A percentile compares a stretch with the other conserved stretches of the same genome.
phyloP scores from a whole-genome alignment of 2,888 invertebrate species.

The Tinea trinotella region DNA sequence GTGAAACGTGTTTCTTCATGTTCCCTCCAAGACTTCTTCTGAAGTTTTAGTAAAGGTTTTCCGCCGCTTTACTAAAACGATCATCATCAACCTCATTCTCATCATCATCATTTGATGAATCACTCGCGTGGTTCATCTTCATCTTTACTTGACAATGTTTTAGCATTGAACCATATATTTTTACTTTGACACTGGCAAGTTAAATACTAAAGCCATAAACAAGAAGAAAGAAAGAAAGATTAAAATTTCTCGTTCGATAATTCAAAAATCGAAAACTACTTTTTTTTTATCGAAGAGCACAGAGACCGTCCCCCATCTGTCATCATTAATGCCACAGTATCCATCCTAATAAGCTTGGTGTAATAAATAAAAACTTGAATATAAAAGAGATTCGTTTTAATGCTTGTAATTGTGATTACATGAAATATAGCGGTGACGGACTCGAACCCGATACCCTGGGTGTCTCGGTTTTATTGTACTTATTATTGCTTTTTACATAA shows the following conservation, averaged over 20 bases:
- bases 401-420: slow-evolving; percentile 67
- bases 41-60: too few relatives aligned
- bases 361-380: slow-evolving; percentile 61
- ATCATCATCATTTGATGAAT: too few relatives aligned
- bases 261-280: not conserved
- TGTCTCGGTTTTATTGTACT: not conserved
- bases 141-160: too few relatives aligned
- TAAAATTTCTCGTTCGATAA: not conserved
- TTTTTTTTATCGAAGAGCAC: not conserved
- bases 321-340: slow-evolving; percentile 68
- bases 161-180: too few relatives aligned
- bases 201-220: too few relatives aligned
- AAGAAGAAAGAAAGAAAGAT: too few relatives aligned
- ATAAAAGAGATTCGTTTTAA: slow-evolving; percentile 67
- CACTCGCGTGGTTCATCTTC: too few relatives aligned
- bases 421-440: slow-evolving; percentile 54
- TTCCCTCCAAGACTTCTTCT: too few relatives aligned
- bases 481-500: not conserved
- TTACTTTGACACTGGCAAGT: too few relatives aligned
- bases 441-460: slow-evolving; percentile 26
- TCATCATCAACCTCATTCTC: too few relatives aligned
- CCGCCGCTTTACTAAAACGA: too few relatives aligned
- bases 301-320: slow-evolving; percentile 49
- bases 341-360: slow-evolving; percentile 69
- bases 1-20: too few relatives aligned